A percentile compares a stretch with the other conserved stretches of the same genome.
Conservation (phyloP, 2,797 vertebrate genomes). For the Graptemys geographica region DNA sequence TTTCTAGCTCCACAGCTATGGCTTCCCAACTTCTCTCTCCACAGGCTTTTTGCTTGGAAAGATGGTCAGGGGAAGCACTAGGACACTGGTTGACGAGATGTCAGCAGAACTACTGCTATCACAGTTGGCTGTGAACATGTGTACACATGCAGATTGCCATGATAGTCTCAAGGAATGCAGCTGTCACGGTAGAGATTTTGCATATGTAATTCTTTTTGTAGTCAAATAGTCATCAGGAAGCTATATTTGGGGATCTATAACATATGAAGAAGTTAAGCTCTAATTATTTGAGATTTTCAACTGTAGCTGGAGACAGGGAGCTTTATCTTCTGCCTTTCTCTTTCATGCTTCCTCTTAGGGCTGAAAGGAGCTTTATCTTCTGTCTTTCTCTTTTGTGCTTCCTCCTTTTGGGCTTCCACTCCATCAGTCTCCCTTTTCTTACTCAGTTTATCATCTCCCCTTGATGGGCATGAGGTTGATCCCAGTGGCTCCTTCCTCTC, state of each 20-base stretch:
- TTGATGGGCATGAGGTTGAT: background rate
- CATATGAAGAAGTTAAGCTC: background rate
- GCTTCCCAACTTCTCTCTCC: background rate
- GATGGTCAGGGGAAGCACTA: background rate
- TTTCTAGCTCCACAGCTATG: background rate
- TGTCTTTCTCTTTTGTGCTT: background rate
- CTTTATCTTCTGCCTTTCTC: background rate
- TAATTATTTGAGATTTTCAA: background rate
- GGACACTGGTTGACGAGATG: background rate
- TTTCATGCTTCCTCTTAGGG: background rate
- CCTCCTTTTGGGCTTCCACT: background rate
- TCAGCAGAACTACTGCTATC: background rate
- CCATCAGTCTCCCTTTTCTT: background rate
- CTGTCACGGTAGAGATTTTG: background rate
- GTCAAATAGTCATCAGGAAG: background rate
- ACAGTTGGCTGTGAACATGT: background rate
- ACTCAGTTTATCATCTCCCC: background rate
- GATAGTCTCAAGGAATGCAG: background rate
- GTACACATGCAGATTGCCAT: background rate
- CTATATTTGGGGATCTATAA: background rate
- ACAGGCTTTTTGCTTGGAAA: fast-evolving
- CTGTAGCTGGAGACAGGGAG: background rate
- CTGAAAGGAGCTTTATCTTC: background rate
- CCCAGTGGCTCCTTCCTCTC: background rate
- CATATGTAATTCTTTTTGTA: background rate